A percentile compares a stretch with the other conserved stretches of the same genome.
Conservation (phyloP, 2,797 vertebrate genomes). For the Centropyge bicolor region DNA sequence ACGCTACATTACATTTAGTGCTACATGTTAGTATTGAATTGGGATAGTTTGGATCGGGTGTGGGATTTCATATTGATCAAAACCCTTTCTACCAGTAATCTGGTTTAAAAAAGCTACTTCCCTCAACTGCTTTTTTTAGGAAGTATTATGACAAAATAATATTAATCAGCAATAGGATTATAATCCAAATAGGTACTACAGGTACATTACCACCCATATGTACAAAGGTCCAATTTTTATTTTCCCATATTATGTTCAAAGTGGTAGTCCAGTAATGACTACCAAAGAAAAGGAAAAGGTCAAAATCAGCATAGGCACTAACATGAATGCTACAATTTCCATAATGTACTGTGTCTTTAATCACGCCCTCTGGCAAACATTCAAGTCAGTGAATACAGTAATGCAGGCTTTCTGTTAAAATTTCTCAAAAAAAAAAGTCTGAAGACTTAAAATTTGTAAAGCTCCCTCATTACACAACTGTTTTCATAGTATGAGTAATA, state of each 20-base stretch:
- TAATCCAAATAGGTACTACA: not conserved
- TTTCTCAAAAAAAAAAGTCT: not conserved
- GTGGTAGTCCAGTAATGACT: not conserved
- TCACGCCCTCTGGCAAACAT: not conserved
- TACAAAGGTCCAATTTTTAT: slow-evolving; percentile 7
- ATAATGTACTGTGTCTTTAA: not conserved
- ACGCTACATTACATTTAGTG: not conserved
- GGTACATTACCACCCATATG: not conserved
- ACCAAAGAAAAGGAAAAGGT: not conserved
- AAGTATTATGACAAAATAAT: not conserved
- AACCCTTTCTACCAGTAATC: not conserved
- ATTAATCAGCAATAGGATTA: not conserved
- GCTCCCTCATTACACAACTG: not conserved
- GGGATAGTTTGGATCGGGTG: not conserved
- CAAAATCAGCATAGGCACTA: not conserved
- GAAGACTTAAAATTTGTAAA: not conserved
- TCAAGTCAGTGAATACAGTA: not conserved
- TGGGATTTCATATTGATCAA: slow-evolving; percentile 36
- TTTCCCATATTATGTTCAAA: not conserved
- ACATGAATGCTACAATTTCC: not conserved
- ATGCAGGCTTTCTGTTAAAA: not conserved
- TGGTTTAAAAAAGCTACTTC: not conserved
- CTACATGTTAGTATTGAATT: slow-evolving; percentile 6
- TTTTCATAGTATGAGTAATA: not conserved
- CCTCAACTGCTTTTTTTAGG: not conserved